These are phyloP conservation scores for Morinoia aosen DNA, from an alignment of 2,888 invertebrate species.

Conservation along the genomic window DNA sequence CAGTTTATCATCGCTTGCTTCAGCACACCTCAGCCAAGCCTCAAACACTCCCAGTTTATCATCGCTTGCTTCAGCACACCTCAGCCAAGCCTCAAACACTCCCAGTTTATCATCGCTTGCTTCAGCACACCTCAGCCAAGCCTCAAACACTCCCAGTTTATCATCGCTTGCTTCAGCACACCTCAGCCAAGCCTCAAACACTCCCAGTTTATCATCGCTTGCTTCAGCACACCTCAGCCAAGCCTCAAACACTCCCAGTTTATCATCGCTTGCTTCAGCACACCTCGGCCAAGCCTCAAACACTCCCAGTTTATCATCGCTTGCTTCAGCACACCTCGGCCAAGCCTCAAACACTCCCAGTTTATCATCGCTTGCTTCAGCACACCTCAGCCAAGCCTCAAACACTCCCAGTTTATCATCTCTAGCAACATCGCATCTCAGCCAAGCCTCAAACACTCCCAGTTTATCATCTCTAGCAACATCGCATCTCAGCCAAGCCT, in stretches of 20 bases:
- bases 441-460: conserved; percentile 16
- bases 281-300: background rate
- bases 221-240: background rate
- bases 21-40: background rate
- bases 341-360: conserved; percentile 23
- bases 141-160: too few species aligned
- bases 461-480: conserved; percentile 14
- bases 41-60: background rate
- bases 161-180: background rate
- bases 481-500: background rate
- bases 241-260: background rate
- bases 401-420: conserved; percentile 17
- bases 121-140: too few species aligned
- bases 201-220: background rate
- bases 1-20: too few species aligned
- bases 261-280: background rate
- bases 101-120: too few species aligned
- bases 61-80: background rate
- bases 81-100: background rate
- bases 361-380: background rate
- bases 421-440: background rate
- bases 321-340: background rate
- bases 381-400: background rate
- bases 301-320: background rate
- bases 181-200: background rate